Evolutionary conservation across 2,888 invertebrate species (phyloP).

Genomic region (Eupithecia vulgata): DNA sequence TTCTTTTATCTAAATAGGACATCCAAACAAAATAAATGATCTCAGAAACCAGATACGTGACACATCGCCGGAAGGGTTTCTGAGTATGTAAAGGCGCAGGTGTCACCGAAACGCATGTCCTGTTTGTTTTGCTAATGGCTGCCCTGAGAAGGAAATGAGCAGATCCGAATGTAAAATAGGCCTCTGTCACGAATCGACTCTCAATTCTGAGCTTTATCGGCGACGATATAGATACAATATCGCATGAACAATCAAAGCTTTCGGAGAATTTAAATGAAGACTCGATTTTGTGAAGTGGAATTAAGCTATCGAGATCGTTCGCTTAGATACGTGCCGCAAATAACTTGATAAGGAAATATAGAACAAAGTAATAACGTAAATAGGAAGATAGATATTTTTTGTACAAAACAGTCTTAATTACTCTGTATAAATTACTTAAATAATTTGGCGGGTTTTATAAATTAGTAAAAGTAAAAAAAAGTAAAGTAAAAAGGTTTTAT

Average conservation of each 20-base stretch:
- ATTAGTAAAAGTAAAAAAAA: no score
- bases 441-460: no score
- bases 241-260: conserved; percentile 12
- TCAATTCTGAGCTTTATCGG: conserved; percentile 11
- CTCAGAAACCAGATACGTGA: conserved; percentile 49
- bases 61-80: conserved; percentile 47
- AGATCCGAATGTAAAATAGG: conserved; percentile 48
- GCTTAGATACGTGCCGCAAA: conserved; percentile 15
- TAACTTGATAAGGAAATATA: conserved; percentile 7
- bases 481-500: no score
- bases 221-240: conserved; percentile 5
- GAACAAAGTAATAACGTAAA: neutral
- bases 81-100: conserved; percentile 60
- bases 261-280: conserved; percentile 15
- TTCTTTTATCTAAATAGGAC: conserved; percentile 20
- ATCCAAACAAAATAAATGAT: conserved; percentile 39
- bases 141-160: conserved; percentile 63
- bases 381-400: neutral
- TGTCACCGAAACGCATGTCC: conserved; percentile 67
- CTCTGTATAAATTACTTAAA: no score
- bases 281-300: conserved; percentile 13
- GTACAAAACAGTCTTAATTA: no score
- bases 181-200: neutral
- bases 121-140: conserved; percentile 77
- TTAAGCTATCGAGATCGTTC: conserved; percentile 13